phyloP scores from a whole-genome alignment of 2,797 vertebrate species.

The Remorina albescens region DNA sequence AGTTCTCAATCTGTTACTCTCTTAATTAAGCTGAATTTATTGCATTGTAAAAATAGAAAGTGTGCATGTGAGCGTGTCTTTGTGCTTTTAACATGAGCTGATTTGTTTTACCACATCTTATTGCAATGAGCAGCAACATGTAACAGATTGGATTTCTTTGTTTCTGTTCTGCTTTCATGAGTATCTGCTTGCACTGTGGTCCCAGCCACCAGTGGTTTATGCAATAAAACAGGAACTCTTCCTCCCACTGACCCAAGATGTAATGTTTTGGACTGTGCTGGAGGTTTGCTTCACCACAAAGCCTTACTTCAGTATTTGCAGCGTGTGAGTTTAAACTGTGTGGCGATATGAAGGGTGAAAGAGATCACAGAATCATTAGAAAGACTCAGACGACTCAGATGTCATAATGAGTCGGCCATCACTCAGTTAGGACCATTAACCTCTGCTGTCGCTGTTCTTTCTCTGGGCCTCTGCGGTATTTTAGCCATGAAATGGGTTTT shows the following conservation, averaged over 20 bases:
- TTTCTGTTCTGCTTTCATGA: slow-evolving; percentile 20
- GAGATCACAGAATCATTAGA: slow-evolving; percentile 55
- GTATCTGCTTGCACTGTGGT: slow-evolving; percentile 19
- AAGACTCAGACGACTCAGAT: slow-evolving; percentile 32
- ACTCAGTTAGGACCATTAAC: slow-evolving; percentile 61
- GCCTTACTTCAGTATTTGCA: background rate
- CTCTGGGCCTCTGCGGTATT: slow-evolving; percentile 24
- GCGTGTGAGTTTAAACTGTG: slow-evolving; percentile 16
- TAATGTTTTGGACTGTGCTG: slow-evolving; percentile 24
- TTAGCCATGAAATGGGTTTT: slow-evolving; percentile 3
- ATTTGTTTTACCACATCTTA: slow-evolving; percentile 23
- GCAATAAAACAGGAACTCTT: slow-evolving; percentile 20
- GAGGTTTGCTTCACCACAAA: background rate
- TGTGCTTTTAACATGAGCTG: slow-evolving; percentile 8
- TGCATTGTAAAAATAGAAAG: slow-evolving; percentile 63
- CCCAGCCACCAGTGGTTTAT: background rate
- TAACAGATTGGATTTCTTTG: slow-evolving; percentile 19
- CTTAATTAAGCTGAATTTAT: slow-evolving; percentile 68
- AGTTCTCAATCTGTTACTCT: slow-evolving; percentile 54
- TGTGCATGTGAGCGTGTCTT: slow-evolving; percentile 13
- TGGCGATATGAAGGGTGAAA: slow-evolving; percentile 17
- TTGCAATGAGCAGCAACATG: background rate
- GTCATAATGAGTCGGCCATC: slow-evolving; percentile 60
- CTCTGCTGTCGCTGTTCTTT: slow-evolving; percentile 31
- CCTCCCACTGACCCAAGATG: slow-evolving; percentile 9